Conservation (phyloP, 1,140 invertebrate species). For the Drosophila eugracilis region DNA sequence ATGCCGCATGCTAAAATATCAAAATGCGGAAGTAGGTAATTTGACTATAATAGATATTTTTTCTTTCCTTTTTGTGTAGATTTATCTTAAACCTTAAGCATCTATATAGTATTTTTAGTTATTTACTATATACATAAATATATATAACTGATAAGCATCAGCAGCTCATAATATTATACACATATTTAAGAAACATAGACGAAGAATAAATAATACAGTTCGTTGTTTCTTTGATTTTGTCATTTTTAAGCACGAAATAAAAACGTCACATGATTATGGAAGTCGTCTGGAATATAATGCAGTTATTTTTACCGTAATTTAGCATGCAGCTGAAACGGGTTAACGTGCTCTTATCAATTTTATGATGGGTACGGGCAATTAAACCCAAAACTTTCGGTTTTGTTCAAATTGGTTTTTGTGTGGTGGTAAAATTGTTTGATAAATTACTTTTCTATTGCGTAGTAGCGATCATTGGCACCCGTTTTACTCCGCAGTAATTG, state of each 20-base stretch:
- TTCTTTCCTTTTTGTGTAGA: too few relatives aligned
- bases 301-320: slow-evolving; percentile 35
- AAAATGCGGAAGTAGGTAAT: slow-evolving; percentile 2
- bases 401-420: slow-evolving; percentile 9
- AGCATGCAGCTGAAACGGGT: slow-evolving; percentile 12
- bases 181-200: too few relatives aligned
- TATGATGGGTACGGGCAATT: slow-evolving; percentile 7
- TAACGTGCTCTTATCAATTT: slow-evolving; percentile 38
- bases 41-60: too few relatives aligned
- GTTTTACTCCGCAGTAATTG: slow-evolving; percentile 35
- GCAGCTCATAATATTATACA: too few relatives aligned
- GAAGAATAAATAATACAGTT: too few relatives aligned
- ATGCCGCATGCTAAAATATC: slow-evolving; percentile 7
- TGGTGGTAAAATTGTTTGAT: slow-evolving; percentile 16
- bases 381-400: slow-evolving; percentile 13
- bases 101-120: too few relatives aligned
- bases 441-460: slow-evolving; percentile 40
- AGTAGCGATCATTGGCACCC: slow-evolving; percentile 42
- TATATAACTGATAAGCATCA: not conserved
- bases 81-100: too few relatives aligned
- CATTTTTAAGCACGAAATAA: not conserved
- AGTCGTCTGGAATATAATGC: not conserved
- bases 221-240: not conserved
- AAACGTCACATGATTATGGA: not conserved
- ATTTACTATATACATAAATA: not conserved